Percentiles rank a stretch among this genome's conserved stretches.
Evolutionary conservation across 2,797 vertebrate species (phyloP).

Genomic region (Paedocypris micromegethes): DNA sequence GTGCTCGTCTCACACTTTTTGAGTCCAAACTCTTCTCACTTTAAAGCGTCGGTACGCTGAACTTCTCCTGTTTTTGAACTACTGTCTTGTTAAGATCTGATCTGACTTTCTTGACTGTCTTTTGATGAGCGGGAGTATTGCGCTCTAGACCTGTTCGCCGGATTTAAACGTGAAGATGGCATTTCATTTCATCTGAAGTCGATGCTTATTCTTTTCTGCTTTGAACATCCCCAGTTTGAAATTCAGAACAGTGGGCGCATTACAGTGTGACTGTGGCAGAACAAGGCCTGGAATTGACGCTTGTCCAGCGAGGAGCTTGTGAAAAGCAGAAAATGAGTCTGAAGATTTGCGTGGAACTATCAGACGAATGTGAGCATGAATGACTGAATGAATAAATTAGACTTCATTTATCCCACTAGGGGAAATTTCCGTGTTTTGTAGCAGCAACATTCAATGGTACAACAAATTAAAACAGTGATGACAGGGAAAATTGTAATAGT

Average conservation of each 20-base stretch:
- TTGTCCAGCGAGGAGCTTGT: not conserved
- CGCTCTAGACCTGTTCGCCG: conserved; percentile 1
- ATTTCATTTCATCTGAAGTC: conserved; percentile 50
- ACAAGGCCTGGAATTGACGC: not conserved
- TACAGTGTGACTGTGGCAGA: not conserved
- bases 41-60: conserved; percentile 16
- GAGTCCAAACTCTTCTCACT: conserved; percentile 11
- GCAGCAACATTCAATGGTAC: no score
- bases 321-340: no score
- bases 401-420: no score
- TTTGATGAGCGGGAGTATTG: conserved; percentile 26
- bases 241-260: conserved; percentile 3
- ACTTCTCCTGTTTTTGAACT: conserved; percentile 18
- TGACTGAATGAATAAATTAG: no score
- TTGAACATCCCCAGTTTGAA: conserved; percentile 36
- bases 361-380: no score
- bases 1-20: conserved; percentile 30
- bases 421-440: no score
- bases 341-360: no score
- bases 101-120: conserved; percentile 16
- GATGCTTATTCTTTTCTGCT: conserved; percentile 48
- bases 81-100: conserved; percentile 17
- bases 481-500: no score
- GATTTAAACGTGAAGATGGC: conserved; percentile 37
- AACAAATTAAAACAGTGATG: no score